Conservation (phyloP, 2,888 invertebrate genomes). For the Mythimna lalbum region DNA sequence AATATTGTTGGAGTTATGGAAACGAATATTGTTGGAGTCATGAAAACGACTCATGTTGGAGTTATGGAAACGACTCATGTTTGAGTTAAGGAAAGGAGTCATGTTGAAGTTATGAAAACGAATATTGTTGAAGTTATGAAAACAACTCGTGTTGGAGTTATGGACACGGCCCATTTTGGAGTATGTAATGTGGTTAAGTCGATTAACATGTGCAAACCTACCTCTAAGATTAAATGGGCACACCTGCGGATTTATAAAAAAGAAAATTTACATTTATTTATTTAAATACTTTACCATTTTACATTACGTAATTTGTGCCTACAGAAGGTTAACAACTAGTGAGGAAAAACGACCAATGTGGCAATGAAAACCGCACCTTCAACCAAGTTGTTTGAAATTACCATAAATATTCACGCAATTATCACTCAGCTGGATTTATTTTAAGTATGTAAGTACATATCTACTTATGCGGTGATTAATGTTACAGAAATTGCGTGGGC, state of each 20-base stretch:
- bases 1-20: too few relatives aligned
- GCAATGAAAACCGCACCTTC: conserved; percentile 44
- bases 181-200: not conserved
- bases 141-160: not conserved
- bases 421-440: conserved; percentile 24
- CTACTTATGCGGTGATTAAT: conserved; percentile 26
- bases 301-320: conserved; percentile 2
- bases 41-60: too few relatives aligned
- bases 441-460: conserved; percentile 31
- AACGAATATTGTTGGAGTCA: too few relatives aligned
- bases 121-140: too few relatives aligned
- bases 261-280: conserved; percentile 11
- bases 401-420: conserved; percentile 48
- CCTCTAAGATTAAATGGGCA: not conserved
- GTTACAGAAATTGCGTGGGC: conserved; percentile 27
- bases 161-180: too few relatives aligned
- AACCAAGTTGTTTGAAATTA: conserved; percentile 20
- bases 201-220: not conserved
- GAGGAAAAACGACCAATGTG: conserved; percentile 10
- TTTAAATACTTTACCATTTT: not conserved
- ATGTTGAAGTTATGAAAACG: too few relatives aligned
- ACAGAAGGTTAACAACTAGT: not conserved
- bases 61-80: too few relatives aligned
- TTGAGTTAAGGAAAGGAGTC: too few relatives aligned
- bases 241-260: not conserved